A percentile compares a stretch with the other conserved stretches of the same genome.
Conservation (phyloP, 1,140 invertebrate genomes). For the honey bee (Apis mellifera) region Amel_HAv3.1 CM009945.2:8075001-8075500, state of each 20-base stretch:
- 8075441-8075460: background rate
- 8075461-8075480: background rate
- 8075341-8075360: too few relatives aligned
- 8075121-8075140: background rate
- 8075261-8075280: background rate
- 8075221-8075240: background rate
- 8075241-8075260: constrained; percentile 16
- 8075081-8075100: background rate
- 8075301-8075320: background rate
- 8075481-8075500: background rate
- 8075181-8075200: background rate
- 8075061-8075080: background rate
- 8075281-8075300: too few relatives aligned
- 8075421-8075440: background rate
- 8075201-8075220: background rate
- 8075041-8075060: background rate
- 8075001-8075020: background rate
- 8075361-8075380: too few relatives aligned
- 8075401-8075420: background rate
- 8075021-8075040: too few relatives aligned
- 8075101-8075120: background rate
- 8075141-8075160: background rate
- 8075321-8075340: too few relatives aligned
- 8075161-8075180: background rate
- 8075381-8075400: background rate